Evolutionary conservation across 2,888 invertebrate genomes (phyloP).

Genomic region (Lycaena phlaeas): DNA sequence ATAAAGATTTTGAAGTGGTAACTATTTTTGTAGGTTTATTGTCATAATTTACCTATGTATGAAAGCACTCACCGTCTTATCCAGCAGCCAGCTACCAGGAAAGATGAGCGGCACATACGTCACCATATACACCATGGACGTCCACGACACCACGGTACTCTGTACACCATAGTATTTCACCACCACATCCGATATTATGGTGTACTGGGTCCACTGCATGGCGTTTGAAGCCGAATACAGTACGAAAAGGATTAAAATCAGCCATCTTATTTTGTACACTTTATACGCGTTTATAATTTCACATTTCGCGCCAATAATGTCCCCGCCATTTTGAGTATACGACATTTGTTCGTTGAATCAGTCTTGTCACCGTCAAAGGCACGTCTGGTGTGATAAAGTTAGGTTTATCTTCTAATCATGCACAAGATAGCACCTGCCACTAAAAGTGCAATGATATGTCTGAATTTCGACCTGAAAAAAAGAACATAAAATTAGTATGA

Average conservation of each 20-base stretch:
- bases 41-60: neutral
- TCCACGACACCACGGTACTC: constrained; percentile 88
- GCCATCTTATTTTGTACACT: constrained; percentile 82
- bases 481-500: too few relatives aligned
- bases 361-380: too few relatives aligned
- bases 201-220: constrained; percentile 96
- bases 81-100: constrained; percentile 95
- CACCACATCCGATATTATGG: constrained; percentile 90
- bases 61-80: constrained; percentile 85
- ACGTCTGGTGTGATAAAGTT: too few relatives aligned
- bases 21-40: too few relatives aligned
- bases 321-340: neutral
- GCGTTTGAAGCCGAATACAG: constrained; percentile 92
- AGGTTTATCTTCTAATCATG: too few relatives aligned
- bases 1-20: too few relatives aligned
- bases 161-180: constrained; percentile 80
- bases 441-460: too few relatives aligned
- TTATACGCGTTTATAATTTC: constrained; percentile 43
- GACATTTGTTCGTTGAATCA: too few relatives aligned
- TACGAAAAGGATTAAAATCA: constrained; percentile 87
- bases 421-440: too few relatives aligned
- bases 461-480: too few relatives aligned
- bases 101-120: constrained; percentile 97
- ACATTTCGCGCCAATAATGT: neutral
- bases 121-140: constrained; percentile 98